phyloP scores from a whole-genome alignment of 1,140 invertebrate species.

The Lordiphosa mommai region DNA sequence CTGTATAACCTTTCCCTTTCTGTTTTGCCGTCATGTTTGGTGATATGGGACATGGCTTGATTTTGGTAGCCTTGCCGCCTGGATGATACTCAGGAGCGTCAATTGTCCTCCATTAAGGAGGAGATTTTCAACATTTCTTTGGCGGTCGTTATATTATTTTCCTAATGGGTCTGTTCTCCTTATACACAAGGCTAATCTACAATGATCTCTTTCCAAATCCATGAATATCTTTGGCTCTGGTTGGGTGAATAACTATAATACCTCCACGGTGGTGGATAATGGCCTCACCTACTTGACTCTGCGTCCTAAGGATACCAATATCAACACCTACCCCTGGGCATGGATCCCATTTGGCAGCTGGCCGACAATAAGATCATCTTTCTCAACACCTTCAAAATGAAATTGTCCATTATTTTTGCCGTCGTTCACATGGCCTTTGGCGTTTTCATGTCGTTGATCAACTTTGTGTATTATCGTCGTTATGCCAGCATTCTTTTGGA shows the following conservation, averaged over 20 bases:
- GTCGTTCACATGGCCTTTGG: conserved; percentile 98
- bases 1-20: conserved; percentile 98
- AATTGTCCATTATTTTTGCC: conserved; percentile 97
- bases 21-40: conserved; percentile 99
- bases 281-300: conserved; percentile 65
- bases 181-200: conserved; percentile 92
- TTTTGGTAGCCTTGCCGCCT: conserved; percentile 88
- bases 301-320: conserved; percentile 81
- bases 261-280: conserved; percentile 60
- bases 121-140: conserved; percentile 93
- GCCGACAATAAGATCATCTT: conserved; percentile 97
- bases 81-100: conserved; percentile 87
- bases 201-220: conserved; percentile 92
- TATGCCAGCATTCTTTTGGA: conserved; percentile 91
- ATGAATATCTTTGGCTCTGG: conserved; percentile 90
- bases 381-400: conserved; percentile 99
- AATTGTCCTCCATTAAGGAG: conserved; percentile 79
- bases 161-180: conserved; percentile 91
- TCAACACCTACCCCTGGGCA: conserved; percentile 88
- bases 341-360: conserved; percentile 94
- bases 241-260: conserved; percentile 83
- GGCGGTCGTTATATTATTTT: conserved; percentile 91
- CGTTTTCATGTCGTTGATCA: conserved; percentile 91
- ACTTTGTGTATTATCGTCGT: conserved; percentile 92
- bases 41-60: conserved; percentile 94